A percentile compares a stretch with the other conserved stretches of the same genome.
phyloP scores from a whole-genome alignment of 2,888 invertebrate genomes.

The Leptinotarsa haldemani region DNA sequence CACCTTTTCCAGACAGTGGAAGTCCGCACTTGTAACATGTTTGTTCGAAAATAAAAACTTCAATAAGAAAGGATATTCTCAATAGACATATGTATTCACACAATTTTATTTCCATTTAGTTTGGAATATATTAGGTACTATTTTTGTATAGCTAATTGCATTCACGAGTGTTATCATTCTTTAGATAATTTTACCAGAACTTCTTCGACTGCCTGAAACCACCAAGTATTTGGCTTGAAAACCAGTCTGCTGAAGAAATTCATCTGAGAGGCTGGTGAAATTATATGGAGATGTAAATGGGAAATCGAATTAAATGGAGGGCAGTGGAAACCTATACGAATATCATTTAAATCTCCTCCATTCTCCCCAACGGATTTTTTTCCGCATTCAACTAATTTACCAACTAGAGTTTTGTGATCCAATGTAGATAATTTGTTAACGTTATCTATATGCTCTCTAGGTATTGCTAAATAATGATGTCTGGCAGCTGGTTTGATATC shows the following conservation, averaged over 20 bases:
- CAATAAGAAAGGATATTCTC: too few relatives aligned
- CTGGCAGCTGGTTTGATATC: constrained; percentile 86
- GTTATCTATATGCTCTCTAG: constrained; percentile 82
- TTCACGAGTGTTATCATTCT: too few relatives aligned
- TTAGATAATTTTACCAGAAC: constrained; percentile 54
- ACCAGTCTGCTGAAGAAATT: constrained; percentile 72
- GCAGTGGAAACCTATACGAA: constrained; percentile 86
- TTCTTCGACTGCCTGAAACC: constrained; percentile 81
- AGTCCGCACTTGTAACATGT: too few relatives aligned
- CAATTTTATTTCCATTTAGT: too few relatives aligned
- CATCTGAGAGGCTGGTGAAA: constrained; percentile 83
- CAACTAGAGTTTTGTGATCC: constrained; percentile 78
- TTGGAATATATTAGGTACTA: too few relatives aligned
- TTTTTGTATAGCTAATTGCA: too few relatives aligned
- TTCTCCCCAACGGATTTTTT: constrained; percentile 67
- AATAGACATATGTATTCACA: too few relatives aligned
- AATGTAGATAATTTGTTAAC: constrained; percentile 74
- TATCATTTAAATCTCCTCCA: constrained; percentile 64
- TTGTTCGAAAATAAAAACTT: too few relatives aligned
- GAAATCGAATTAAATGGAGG: constrained; percentile 87
- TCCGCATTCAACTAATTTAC: constrained; percentile 74
- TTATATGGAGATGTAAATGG: constrained; percentile 89
- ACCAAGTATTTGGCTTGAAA: constrained; percentile 79
- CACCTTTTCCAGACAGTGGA: too few relatives aligned
- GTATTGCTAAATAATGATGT: constrained; percentile 82